These are phyloP conservation scores for Eucera pruinosa DNA, from an alignment of 2,888 invertebrate species.

Conservation along the genomic window DNA sequence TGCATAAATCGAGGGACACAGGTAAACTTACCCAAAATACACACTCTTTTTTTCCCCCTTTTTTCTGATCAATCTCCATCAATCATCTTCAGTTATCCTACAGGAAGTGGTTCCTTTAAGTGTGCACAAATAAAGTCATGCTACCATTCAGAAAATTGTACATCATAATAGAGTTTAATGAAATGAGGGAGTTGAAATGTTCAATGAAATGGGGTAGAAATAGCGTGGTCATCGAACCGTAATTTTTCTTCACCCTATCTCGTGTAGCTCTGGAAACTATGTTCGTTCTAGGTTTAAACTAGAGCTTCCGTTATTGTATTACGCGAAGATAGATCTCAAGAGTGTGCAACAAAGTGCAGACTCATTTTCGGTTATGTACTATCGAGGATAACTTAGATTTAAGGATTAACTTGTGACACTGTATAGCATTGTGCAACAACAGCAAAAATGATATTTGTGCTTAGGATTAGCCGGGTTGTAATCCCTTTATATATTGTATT, in stretches of 20 bases:
- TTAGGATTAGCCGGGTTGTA: too few relatives aligned
- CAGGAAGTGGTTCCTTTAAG: neutral
- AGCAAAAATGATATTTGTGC: neutral
- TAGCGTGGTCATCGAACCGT: neutral
- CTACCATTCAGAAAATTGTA: neutral
- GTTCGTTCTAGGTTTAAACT: neutral
- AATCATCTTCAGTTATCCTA: neutral
- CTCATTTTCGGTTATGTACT: conserved; percentile 1
- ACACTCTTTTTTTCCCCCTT: too few relatives aligned
- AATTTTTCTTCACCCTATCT: neutral
- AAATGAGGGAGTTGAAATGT: neutral
- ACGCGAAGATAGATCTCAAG: conserved; percentile 6
- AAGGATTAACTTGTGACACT: neutral
- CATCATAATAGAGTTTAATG: neutral
- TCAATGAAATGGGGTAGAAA: too few relatives aligned
- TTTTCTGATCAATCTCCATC: conserved; percentile 28
- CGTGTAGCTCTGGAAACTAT: neutral
- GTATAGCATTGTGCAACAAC: neutral
- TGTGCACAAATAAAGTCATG: neutral
- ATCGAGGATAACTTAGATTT: neutral
- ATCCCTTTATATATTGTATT: too few relatives aligned
- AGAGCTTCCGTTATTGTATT: conserved; percentile 9
- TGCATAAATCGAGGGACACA: neutral
- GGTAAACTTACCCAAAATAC: too few relatives aligned
- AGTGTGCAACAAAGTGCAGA: conserved; percentile 1